Percentiles rank a stretch among this genome's conserved stretches.
Evolutionary conservation across 2,113 vertebrate species (phyloP).

Genomic region (Odontophorus gujanensis): DNA sequence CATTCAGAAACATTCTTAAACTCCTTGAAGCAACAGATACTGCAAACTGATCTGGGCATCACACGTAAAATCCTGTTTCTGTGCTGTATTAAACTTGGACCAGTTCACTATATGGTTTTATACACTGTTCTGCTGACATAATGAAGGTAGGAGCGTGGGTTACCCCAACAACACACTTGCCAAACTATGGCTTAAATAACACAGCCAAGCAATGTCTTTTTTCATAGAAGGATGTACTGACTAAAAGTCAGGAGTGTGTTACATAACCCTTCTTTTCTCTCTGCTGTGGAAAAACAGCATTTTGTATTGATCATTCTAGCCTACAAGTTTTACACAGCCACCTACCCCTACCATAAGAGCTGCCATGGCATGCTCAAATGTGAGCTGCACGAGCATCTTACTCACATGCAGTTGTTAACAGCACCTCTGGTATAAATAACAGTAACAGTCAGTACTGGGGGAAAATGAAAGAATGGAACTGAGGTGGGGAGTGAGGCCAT

Average conservation of each 20-base stretch:
- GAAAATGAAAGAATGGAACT: not conserved
- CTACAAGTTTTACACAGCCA: not conserved
- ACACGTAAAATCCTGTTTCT: not conserved
- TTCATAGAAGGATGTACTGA: not conserved
- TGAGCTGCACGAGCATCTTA: not conserved
- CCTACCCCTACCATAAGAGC: not conserved
- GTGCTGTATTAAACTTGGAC: not conserved
- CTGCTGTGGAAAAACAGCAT: not conserved
- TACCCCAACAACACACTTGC: not conserved
- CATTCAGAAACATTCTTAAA: not conserved
- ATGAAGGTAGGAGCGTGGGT: conserved; percentile 9
- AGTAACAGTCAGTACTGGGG: not conserved
- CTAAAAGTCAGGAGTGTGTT: conserved; percentile 28
- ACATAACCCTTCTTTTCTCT: not conserved
- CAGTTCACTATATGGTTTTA: not conserved
- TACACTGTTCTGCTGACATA: not conserved
- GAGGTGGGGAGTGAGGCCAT: fast-evolving
- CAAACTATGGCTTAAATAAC: conserved; percentile 23
- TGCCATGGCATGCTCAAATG: not conserved
- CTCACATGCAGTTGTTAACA: not conserved
- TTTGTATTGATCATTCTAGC: not conserved
- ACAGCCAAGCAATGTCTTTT: not conserved
- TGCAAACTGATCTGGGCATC: not conserved
- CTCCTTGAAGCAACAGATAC: not conserved
- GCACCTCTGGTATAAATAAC: not conserved